These are phyloP conservation scores for Bucorvus abyssinicus DNA, from an alignment of 2,797 vertebrate genomes.

Conservation along the genomic window DNA sequence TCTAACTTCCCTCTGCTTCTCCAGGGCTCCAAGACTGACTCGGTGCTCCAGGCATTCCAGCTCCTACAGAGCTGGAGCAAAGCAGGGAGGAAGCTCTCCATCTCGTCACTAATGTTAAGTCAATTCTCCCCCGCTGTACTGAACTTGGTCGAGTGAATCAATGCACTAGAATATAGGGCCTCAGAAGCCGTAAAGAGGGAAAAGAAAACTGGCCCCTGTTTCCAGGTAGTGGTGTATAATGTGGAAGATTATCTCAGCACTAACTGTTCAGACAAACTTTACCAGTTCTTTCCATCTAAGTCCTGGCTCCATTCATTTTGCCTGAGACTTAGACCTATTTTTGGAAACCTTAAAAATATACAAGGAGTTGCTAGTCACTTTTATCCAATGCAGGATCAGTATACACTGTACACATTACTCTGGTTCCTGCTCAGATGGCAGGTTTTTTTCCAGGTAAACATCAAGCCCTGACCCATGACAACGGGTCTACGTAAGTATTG, in stretches of 20 bases:
- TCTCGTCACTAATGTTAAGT: not conserved
- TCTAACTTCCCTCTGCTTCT: not conserved
- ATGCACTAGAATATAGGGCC: not conserved
- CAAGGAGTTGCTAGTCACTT: constrained; percentile 47
- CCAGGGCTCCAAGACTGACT: not conserved
- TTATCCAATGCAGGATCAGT: constrained; percentile 42
- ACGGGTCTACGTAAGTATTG: not conserved
- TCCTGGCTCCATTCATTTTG: constrained; percentile 52
- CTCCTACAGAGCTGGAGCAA: not conserved
- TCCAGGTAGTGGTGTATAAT: constrained; percentile 10
- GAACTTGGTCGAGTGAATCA: not conserved
- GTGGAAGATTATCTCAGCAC: constrained; percentile 64
- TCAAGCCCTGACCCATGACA: not conserved
- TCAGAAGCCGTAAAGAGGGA: not conserved
- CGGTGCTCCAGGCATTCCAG: not conserved
- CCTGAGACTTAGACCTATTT: constrained; percentile 70
- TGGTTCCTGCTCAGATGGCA: not conserved
- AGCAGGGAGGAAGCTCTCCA: not conserved
- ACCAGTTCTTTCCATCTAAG: constrained; percentile 63
- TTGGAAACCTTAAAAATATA: constrained; percentile 75
- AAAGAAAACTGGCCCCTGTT: constrained; percentile 37
- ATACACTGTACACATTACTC: constrained; percentile 8
- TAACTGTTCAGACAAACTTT: constrained; percentile 38
- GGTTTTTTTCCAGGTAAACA: not conserved
- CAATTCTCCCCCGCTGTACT: not conserved